phyloP scores from a whole-genome alignment of 2,797 vertebrate genomes.

The Ataeniobius toweri region DNA sequence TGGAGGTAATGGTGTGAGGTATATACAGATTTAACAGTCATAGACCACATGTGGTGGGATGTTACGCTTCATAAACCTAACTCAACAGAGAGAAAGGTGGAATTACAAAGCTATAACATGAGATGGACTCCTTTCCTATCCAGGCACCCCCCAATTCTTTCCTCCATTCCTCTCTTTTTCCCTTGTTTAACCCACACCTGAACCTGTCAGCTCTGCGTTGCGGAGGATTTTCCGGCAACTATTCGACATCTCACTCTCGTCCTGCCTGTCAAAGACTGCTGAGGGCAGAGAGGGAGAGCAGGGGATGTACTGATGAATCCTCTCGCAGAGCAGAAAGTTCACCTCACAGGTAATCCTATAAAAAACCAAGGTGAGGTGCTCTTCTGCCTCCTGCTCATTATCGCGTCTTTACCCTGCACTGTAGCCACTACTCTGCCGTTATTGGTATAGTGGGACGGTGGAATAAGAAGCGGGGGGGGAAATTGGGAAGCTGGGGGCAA shows the following conservation, averaged over 20 bases:
- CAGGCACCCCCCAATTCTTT: conserved; percentile 36
- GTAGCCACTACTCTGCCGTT: conserved; percentile 67
- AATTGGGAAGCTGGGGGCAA: conserved; percentile 65
- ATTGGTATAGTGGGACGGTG: conserved; percentile 83
- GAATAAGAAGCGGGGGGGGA: conserved; percentile 55
- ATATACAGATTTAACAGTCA: conserved; percentile 66
- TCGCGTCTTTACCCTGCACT: conserved; percentile 77
- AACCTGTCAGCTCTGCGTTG: conserved; percentile 75
- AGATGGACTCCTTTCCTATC: conserved; percentile 41
- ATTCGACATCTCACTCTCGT: conserved; percentile 79
- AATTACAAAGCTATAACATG: conserved; percentile 44
- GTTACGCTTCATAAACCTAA: conserved; percentile 62
- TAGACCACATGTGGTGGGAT: conserved; percentile 54
- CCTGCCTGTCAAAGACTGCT: conserved; percentile 77
- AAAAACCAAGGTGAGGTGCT: conserved; percentile 83
- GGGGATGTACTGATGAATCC: conserved; percentile 73
- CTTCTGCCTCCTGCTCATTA: conserved; percentile 79
- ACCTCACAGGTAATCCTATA: conserved; percentile 84
- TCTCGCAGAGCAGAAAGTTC: conserved; percentile 78
- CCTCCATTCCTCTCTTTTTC: conserved; percentile 51
- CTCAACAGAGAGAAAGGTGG: conserved; percentile 44
- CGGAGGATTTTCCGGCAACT: conserved; percentile 72
- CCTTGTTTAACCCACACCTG: conserved; percentile 74
- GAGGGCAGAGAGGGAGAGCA: conserved; percentile 64
- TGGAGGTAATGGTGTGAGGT: conserved; percentile 59